Conservation (phyloP, 2,888 invertebrate species). For the Anodontia alba region DNA sequence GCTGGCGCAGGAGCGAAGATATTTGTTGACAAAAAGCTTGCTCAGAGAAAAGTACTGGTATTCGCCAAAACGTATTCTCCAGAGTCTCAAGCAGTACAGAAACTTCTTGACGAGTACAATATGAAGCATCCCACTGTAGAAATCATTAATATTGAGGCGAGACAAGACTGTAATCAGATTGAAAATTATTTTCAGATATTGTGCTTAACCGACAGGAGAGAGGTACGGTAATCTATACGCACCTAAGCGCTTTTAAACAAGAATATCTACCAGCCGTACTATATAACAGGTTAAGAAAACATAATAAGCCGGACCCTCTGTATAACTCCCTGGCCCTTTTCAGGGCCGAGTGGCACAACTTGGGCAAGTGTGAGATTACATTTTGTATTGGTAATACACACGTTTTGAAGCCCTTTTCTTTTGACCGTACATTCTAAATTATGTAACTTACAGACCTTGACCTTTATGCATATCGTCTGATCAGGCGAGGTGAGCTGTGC, state of each 20-base stretch:
- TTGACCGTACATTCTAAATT: no score
- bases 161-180: slow-evolving; percentile 83
- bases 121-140: slow-evolving; percentile 72
- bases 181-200: slow-evolving; percentile 83
- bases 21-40: slow-evolving; percentile 81
- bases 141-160: slow-evolving; percentile 81
- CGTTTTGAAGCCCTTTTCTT: no score
- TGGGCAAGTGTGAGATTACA: no score
- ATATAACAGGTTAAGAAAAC: background rate
- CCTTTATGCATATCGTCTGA: no score
- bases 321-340: no score
- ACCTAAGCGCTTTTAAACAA: no score
- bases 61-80: slow-evolving; percentile 80
- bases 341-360: no score
- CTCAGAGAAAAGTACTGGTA: slow-evolving; percentile 78
- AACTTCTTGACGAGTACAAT: slow-evolving; percentile 70
- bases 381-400: no score
- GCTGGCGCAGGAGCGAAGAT: slow-evolving; percentile 76
- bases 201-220: slow-evolving; percentile 79
- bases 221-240: no score
- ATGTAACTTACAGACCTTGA: no score
- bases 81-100: slow-evolving; percentile 70
- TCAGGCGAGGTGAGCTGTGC: no score
- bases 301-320: background rate
- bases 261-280: background rate